Conservation (phyloP, 2,113 vertebrate species). For the Apodemus speciosus region DNA sequence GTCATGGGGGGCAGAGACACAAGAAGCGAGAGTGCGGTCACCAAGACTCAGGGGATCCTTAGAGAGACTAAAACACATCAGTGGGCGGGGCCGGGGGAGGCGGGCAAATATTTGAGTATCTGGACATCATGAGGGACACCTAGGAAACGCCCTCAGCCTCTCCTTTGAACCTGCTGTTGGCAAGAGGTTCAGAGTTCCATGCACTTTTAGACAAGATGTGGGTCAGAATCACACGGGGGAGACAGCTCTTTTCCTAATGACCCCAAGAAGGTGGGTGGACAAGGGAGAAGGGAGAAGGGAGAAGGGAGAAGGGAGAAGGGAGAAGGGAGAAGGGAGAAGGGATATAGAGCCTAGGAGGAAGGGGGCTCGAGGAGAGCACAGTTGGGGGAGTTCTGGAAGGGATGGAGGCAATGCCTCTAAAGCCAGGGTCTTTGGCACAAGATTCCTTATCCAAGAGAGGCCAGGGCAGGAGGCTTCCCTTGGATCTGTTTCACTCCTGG, state of each 20-base stretch:
- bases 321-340: conserved; percentile 23
- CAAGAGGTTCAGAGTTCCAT: conserved; percentile 38
- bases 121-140: conserved; percentile 51
- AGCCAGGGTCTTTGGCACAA: not conserved
- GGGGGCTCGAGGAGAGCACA: not conserved
- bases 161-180: conserved; percentile 47
- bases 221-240: conserved; percentile 64
- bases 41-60: fast-evolving
- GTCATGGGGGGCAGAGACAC: fast-evolving
- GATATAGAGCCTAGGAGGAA: not conserved
- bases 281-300: not conserved
- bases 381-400: conserved; percentile 1
- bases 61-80: not conserved
- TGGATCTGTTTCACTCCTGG: not conserved
- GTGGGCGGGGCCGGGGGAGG: too few species aligned
- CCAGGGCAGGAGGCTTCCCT: not conserved
- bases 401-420: not conserved
- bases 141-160: not conserved
- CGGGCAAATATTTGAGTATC: not conserved
- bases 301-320: too few species aligned
- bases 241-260: conserved; percentile 42
- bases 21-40: not conserved
- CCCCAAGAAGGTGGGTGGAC: conserved; percentile 54
- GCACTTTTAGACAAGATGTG: conserved; percentile 50
- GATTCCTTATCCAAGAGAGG: not conserved